These are phyloP conservation scores for Illadopsis cleaveri DNA, from an alignment of 2,113 vertebrate genomes.

Conservation along the genomic window DNA sequence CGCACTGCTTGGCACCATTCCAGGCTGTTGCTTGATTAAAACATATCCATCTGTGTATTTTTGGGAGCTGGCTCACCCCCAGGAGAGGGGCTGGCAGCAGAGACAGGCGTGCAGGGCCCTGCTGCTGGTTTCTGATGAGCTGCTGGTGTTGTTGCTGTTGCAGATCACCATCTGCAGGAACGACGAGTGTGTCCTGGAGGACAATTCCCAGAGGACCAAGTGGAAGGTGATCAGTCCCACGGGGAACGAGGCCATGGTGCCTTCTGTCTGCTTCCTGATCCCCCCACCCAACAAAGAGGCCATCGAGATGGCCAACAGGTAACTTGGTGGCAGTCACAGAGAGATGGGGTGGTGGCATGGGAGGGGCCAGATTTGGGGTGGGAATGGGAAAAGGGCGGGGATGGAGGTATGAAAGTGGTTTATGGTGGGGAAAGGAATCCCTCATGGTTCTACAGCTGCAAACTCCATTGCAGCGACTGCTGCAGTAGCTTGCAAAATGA, in stretches of 20 bases:
- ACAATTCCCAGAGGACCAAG: constrained; percentile 95
- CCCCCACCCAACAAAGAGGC: constrained; percentile 94
- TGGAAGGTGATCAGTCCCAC: constrained; percentile 98
- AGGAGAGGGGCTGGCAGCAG: neutral
- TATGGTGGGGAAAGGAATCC: neutral
- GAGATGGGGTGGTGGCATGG: neutral
- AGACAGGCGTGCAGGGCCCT: neutral
- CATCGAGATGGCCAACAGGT: constrained; percentile 90
- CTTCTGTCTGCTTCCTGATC: constrained; percentile 93
- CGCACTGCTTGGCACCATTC: neutral
- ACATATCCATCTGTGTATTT: neutral
- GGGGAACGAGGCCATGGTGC: constrained; percentile 97
- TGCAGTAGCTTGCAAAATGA: neutral
- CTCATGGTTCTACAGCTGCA: neutral
- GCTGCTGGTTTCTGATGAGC: neutral
- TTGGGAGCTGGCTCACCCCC: neutral
- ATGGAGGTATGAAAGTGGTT: neutral
- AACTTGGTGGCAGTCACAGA: neutral
- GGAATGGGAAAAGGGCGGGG: neutral
- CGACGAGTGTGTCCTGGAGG: constrained; percentile 96
- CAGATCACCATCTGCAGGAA: constrained; percentile 94
- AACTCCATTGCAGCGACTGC: neutral
- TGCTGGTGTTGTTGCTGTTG: neutral
- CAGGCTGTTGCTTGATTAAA: neutral
- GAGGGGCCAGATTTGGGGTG: neutral